A percentile compares a stretch with the other conserved stretches of the same genome.
Conservation (phyloP, 2,113 vertebrate species). For the Crypturellus undulatus region DNA sequence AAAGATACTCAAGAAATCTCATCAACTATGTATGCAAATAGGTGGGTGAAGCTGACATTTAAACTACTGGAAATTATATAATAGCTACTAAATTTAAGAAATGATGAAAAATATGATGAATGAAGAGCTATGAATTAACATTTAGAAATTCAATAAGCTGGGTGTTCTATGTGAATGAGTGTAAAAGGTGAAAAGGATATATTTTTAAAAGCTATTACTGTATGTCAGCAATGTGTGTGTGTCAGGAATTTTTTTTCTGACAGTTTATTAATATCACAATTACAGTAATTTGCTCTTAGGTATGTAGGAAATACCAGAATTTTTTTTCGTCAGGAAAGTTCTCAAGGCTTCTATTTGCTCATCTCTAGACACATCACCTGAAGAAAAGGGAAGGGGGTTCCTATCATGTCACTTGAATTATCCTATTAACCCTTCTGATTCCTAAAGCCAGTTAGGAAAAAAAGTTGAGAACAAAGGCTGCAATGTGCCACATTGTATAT, state of each 20-base stretch:
- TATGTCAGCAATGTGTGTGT: neutral
- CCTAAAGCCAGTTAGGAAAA: neutral
- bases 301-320: neutral
- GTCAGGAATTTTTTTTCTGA: constrained; percentile 35
- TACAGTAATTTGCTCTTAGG: constrained; percentile 26
- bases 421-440: neutral
- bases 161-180: constrained; percentile 1
- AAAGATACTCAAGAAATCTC: neutral
- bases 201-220: constrained; percentile 45
- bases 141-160: constrained; percentile 27
- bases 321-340: neutral
- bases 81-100: neutral
- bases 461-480: neutral
- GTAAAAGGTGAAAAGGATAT: constrained; percentile 27
- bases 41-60: constrained; percentile 30
- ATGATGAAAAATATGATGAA: neutral
- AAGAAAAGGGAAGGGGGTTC: neutral
- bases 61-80: constrained; percentile 12
- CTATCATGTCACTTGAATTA: neutral
- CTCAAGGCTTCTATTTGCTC: constrained; percentile 2
- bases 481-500: neutral
- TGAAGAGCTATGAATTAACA: constrained; percentile 44
- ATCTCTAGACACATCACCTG: neutral
- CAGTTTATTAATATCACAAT: neutral
- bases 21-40: neutral